Evolutionary conservation across 2,888 invertebrate species (phyloP), one percentile per base, ranked within the genome.

Genomic region (Abrostola tripartita): DNA sequence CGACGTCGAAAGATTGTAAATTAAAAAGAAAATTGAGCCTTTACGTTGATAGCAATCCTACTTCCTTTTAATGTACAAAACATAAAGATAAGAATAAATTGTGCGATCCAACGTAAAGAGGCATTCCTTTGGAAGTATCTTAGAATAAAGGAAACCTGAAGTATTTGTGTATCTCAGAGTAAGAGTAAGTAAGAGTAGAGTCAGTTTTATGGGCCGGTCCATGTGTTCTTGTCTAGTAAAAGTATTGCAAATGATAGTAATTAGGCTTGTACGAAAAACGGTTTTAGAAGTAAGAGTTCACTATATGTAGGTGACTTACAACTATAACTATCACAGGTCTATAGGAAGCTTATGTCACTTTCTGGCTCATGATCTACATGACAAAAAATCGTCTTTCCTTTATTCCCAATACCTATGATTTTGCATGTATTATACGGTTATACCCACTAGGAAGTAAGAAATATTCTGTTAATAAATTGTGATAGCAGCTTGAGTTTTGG

Each of bases 11-110:
- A 50, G 40, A 56, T 53, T 50, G 49, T 47, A 62, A 67, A 71
- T 76, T 65, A 68, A 76, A 73, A 76, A 70, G 65, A 73, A 76
- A 76, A 73, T 76, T 74, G 74, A 68, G 52, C 51, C 41, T 64
- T 76, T 42, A 53, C 24, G 57, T 64, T 52, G 64, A 72, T 73
- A 55, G 74, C 61, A 68, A 74, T 74, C 76, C 52, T 49, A 54
- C 47, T 73, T 68, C 71, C 49, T 76, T 76, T 76, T 76, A 76
- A 68, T 55, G 65, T 65, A 37, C 61, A 52, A 56, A 61, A 60
- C 68, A 74, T 76, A 76, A 76, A 76, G 74, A 76, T 71, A 71
- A 68, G 63, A 75, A 67, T 61, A 75, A 76, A 75, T 71, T 71
- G 60, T 64, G 8, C 57, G 44, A 65, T 65, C 50, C 10, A 24